phyloP scores from a whole-genome alignment of 1,140 invertebrate genomes.

The Vanessa atalanta region DNA sequence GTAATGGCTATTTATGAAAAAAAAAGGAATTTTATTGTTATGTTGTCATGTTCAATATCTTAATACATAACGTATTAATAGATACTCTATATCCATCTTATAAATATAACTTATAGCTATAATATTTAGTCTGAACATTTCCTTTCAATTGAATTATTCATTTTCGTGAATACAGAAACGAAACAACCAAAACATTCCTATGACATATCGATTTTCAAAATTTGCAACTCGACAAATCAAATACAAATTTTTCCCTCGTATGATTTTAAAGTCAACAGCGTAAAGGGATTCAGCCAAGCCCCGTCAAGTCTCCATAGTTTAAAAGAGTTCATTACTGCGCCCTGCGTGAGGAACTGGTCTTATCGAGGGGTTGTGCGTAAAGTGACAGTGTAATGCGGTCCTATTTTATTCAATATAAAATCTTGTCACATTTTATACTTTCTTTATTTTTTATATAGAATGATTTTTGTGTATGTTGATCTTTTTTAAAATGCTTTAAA shows the following conservation, averaged over 20 bases:
- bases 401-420: neutral
- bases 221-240: constrained; percentile 27
- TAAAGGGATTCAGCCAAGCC: constrained; percentile 50
- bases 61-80: no score
- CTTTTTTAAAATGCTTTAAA: no score
- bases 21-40: no score
- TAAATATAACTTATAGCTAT: no score
- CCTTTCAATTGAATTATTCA: no score
- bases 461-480: no score
- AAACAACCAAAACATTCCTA: no score
- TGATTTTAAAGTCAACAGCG: constrained; percentile 57
- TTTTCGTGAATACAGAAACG: no score
- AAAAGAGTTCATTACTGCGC: constrained; percentile 59
- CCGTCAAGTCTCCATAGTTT: constrained; percentile 41
- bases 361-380: constrained; percentile 35
- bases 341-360: constrained; percentile 36
- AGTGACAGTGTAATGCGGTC: constrained; percentile 26
- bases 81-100: no score
- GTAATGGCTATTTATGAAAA: no score
- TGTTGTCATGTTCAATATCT: no score
- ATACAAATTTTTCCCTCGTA: constrained; percentile 34
- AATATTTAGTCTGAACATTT: no score
- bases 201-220: neutral
- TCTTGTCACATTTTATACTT: neutral
- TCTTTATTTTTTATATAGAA: neutral